Conservation (phyloP, 2,113 vertebrate genomes). For the Oncorhynchus mykiss region DNA sequence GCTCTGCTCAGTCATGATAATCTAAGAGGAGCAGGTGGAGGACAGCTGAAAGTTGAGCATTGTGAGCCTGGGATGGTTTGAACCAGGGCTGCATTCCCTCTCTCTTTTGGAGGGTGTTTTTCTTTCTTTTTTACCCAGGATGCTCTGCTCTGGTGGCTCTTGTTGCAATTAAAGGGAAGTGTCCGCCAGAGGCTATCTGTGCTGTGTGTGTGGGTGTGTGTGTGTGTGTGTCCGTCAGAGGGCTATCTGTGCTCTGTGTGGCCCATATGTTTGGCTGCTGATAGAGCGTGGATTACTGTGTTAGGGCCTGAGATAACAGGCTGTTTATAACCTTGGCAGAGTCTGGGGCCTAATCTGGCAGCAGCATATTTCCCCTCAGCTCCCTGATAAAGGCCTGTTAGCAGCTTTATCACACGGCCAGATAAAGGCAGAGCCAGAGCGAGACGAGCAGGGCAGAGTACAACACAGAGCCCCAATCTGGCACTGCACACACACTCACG, state of each 20-base stretch:
- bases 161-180: constrained; percentile 93
- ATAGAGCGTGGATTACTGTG: constrained; percentile 97
- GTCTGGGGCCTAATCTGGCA: constrained; percentile 97
- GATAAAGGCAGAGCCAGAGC: constrained; percentile 83
- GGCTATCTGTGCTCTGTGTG: constrained; percentile 86
- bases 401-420: constrained; percentile 90
- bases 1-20: constrained; percentile 25
- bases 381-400: constrained; percentile 93
- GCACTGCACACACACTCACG: constrained; percentile 46
- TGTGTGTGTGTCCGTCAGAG: constrained; percentile 65
- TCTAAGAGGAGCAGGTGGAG: constrained; percentile 50
- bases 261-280: constrained; percentile 98
- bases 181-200: constrained; percentile 89
- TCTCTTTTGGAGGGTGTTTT: constrained; percentile 45
- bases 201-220: constrained; percentile 22
- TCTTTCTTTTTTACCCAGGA: constrained; percentile 31
- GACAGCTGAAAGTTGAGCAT: constrained; percentile 46
- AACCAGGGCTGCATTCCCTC: constrained; percentile 52
- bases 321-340: constrained; percentile 99
- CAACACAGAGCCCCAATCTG: constrained; percentile 61
- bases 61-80: constrained; percentile 39
- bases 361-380: constrained; percentile 95
- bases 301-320: constrained; percentile 93
- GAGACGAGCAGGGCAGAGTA: constrained; percentile 70
- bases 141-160: constrained; percentile 73